Conservation (phyloP, 1,140 invertebrate species). For the Bombus sibiricus region DNA sequence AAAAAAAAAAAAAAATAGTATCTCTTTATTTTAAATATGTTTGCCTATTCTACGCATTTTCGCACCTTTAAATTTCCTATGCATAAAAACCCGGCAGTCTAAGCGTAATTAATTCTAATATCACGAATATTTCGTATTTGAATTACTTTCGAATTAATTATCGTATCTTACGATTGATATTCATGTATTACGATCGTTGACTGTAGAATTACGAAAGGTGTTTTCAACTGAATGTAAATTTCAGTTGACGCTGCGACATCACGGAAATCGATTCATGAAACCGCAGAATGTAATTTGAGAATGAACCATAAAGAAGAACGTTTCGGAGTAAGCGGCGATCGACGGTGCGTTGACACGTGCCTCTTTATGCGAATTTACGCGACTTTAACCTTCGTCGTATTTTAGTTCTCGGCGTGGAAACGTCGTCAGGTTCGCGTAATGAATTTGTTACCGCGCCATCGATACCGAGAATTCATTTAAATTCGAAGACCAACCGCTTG, state of each 20-base stretch:
- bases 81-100: not conserved
- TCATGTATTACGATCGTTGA: slow-evolving; percentile 10
- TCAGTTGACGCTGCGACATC: not conserved
- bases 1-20: too few species aligned
- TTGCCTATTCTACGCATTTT: too few species aligned
- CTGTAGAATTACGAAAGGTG: not conserved
- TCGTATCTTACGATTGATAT: not conserved
- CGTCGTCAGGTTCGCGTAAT: slow-evolving; percentile 9
- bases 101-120: not conserved
- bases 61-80: not conserved
- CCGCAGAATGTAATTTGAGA: slow-evolving; percentile 8
- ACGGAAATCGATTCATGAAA: slow-evolving; percentile 6
- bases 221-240: not conserved
- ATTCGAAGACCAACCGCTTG: not conserved
- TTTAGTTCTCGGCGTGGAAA: slow-evolving; percentile 7
- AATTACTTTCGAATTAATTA: not conserved
- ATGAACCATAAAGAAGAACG: not conserved
- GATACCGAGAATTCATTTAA: slow-evolving; percentile 27
- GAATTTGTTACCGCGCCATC: slow-evolving; percentile 23
- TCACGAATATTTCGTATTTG: not conserved
- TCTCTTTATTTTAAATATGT: too few species aligned
- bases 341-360: slow-evolving; percentile 13
- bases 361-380: slow-evolving; percentile 12
- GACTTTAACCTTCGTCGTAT: slow-evolving; percentile 31
- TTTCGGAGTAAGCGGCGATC: not conserved